Conservation (phyloP, 2,113 vertebrate genomes). For the Chlamydotis undulata region DNA sequence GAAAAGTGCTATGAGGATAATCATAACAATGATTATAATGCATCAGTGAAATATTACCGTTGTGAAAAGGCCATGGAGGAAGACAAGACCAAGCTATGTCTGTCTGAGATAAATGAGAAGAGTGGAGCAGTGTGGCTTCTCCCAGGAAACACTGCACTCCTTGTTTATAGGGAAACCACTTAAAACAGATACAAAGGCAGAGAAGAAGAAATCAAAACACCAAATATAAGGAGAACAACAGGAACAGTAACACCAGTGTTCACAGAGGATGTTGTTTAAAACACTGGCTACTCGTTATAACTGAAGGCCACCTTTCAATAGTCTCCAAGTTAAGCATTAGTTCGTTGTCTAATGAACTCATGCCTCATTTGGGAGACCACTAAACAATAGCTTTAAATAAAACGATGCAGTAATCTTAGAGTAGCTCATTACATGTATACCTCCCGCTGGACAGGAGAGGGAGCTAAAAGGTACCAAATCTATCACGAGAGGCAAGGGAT, state of each 20-base stretch:
- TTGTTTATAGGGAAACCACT: background rate
- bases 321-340: background rate
- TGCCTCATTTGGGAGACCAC: background rate
- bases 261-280: background rate
- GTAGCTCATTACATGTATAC: background rate
- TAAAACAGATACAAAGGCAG: background rate
- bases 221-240: background rate
- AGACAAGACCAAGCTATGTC: background rate
- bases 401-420: background rate
- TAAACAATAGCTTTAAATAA: background rate
- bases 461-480: conserved; percentile 2
- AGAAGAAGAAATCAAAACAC: background rate
- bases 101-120: background rate
- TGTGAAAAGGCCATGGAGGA: background rate
- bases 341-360: background rate
- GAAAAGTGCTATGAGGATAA: background rate
- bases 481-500: background rate
- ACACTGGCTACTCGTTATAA: background rate
- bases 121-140: background rate
- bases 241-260: background rate
- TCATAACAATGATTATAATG: background rate
- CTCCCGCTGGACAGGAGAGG: conserved; percentile 7
- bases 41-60: background rate
- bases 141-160: background rate
- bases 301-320: background rate